Percentiles rank a stretch among this genome's conserved stretches.
These are phyloP conservation scores for Magallana ariakensis DNA, from an alignment of 1,140 invertebrate genomes.

Conservation along the genomic window DNA sequence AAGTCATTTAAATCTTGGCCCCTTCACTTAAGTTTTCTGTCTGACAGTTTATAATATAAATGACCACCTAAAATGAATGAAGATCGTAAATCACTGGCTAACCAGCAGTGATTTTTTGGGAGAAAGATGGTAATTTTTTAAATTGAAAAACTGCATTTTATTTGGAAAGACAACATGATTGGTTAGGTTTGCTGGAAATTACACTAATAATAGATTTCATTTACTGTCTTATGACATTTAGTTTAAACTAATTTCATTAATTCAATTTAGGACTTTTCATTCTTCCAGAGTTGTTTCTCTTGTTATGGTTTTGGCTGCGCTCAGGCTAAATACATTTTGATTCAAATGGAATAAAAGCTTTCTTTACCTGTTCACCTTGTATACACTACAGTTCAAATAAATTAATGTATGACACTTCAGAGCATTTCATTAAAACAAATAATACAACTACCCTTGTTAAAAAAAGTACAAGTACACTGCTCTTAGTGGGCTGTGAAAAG, in stretches of 20 bases:
- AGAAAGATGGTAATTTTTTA: background rate
- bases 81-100: slow-evolving; percentile 9
- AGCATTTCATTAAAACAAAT: too few species aligned
- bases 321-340: too few species aligned
- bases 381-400: too few species aligned
- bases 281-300: background rate
- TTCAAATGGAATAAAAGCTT: too few species aligned
- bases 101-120: background rate
- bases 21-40: background rate
- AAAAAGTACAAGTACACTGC: too few species aligned
- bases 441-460: too few species aligned
- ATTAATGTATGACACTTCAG: too few species aligned
- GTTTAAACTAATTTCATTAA: background rate
- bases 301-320: background rate
- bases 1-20: background rate
- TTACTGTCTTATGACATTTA: background rate
- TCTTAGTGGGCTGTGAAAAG: too few species aligned
- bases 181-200: background rate
- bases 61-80: slow-evolving; percentile 5
- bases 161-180: background rate
- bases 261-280: background rate
- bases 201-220: background rate
- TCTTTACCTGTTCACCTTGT: too few species aligned
- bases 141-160: background rate
- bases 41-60: background rate